Evolutionary conservation across 2,113 vertebrate species (phyloP).

Genomic region (Coptodon bakossiorum): DNA sequence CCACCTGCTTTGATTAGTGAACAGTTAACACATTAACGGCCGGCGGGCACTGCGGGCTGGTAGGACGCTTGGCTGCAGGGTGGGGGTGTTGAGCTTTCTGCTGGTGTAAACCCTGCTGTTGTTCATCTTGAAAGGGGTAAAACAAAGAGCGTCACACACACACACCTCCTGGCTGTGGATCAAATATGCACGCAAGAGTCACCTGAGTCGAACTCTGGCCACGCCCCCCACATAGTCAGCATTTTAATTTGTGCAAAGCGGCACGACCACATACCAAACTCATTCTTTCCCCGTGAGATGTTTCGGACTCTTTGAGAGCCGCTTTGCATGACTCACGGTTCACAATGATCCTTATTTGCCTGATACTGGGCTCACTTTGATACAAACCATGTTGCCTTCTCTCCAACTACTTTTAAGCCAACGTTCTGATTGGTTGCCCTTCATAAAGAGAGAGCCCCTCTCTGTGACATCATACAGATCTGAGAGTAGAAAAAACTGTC

Average conservation of each 20-base stretch:
- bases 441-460: background rate
- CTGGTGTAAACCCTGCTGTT: background rate
- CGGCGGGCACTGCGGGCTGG: background rate
- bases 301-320: rapidly evolving
- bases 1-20: background rate
- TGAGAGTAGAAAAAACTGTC: background rate
- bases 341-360: background rate
- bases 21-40: background rate
- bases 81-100: background rate
- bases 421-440: background rate
- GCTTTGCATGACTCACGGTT: background rate
- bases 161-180: background rate
- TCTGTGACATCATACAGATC: background rate
- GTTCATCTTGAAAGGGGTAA: background rate
- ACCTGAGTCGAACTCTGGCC: background rate
- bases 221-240: background rate
- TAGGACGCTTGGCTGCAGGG: background rate
- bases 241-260: background rate
- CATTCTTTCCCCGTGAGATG: background rate
- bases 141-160: background rate
- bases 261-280: background rate
- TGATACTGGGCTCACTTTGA: background rate
- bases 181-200: background rate
- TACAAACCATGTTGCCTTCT: too few species aligned
- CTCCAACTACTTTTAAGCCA: background rate